Percentiles rank a stretch among this genome's conserved stretches.
Conservation (phyloP, 2,113 vertebrate genomes). For the Colius striatus region DNA sequence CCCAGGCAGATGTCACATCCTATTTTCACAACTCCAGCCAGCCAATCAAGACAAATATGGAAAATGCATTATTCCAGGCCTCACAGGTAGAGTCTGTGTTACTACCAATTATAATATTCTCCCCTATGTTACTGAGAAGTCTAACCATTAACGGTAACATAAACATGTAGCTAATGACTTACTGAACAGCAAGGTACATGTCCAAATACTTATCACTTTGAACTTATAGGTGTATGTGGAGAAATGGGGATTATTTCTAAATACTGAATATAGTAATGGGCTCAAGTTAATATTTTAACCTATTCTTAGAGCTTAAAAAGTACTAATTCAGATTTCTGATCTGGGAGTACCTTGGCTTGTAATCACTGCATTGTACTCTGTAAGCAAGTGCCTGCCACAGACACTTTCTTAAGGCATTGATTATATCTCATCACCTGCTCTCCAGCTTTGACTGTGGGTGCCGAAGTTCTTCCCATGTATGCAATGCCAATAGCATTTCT, state of each 20-base stretch:
- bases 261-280: neutral
- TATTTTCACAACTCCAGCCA: conserved; percentile 26
- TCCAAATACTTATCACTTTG: neutral
- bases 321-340: neutral
- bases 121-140: neutral
- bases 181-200: neutral
- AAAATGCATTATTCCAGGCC: neutral
- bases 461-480: neutral
- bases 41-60: neutral
- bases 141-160: neutral
- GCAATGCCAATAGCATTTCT: neutral
- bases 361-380: neutral
- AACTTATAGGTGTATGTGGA: neutral
- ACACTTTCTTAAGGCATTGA: neutral
- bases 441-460: neutral
- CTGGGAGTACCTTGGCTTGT: neutral
- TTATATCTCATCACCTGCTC: neutral
- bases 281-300: neutral
- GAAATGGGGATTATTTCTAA: neutral
- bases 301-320: neutral
- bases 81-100: neutral
- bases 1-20: conserved; percentile 13
- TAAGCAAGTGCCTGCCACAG: neutral
- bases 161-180: neutral
- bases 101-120: neutral